Conservation (phyloP, 2,113 vertebrate genomes). For the Coptodon rendalli region DNA sequence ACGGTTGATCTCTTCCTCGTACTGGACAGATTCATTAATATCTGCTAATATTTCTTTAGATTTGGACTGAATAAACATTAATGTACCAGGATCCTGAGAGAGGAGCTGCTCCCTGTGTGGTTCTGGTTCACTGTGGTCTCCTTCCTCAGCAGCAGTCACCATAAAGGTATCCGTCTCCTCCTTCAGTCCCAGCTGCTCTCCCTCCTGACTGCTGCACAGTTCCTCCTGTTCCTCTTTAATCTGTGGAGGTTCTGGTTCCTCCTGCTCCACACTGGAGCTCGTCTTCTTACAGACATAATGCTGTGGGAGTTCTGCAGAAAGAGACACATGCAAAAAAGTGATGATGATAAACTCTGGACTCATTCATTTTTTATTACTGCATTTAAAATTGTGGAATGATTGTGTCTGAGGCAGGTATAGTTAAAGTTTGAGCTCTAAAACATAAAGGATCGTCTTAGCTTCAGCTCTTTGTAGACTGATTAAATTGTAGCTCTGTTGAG, state of each 20-base stretch:
- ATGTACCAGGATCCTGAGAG: neutral
- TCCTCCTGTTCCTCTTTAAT: neutral
- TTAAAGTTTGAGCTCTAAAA: neutral
- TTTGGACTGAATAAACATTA: neutral
- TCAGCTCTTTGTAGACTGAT: neutral
- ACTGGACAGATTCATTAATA: neutral
- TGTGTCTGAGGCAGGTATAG: neutral
- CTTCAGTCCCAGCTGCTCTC: neutral
- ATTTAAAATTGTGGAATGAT: neutral
- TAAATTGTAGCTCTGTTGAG: neutral
- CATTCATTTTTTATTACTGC: neutral
- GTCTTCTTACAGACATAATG: neutral
- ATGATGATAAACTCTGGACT: neutral
- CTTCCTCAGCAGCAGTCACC: neutral
- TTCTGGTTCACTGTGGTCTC: neutral
- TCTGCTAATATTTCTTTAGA: neutral
- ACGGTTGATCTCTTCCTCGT: rapidly evolving
- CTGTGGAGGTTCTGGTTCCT: neutral
- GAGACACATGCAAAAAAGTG: neutral
- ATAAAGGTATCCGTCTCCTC: rapidly evolving
- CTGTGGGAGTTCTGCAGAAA: neutral
- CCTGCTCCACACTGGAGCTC: neutral
- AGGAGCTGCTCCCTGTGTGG: neutral
- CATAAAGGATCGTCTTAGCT: neutral
- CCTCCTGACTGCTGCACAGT: neutral